These are phyloP conservation scores for Percina caprodes DNA, from an alignment of 2,113 vertebrate species.

Conservation along the genomic window DNA sequence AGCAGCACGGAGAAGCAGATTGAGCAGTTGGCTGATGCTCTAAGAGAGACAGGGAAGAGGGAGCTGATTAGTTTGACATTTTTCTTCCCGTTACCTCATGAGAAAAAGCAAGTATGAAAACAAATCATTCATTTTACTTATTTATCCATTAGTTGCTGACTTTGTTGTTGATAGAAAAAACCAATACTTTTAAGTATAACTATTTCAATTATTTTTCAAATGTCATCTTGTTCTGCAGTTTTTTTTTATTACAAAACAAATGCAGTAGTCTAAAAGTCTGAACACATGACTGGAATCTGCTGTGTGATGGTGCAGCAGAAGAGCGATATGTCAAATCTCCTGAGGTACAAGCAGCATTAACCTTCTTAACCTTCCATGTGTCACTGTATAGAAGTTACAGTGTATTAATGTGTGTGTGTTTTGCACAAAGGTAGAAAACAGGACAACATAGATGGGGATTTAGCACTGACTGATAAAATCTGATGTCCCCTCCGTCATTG, in stretches of 20 bases:
- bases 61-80: constrained; percentile 16
- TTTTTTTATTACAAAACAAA: background rate
- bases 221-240: constrained; percentile 1
- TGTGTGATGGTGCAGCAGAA: constrained; percentile 9
- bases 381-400: constrained; percentile 5
- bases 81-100: background rate
- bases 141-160: background rate
- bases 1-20: constrained; percentile 61
- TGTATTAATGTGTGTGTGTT: constrained; percentile 12
- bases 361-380: constrained; percentile 15
- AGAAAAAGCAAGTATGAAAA: constrained; percentile 6
- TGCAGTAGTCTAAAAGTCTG: background rate
- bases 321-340: constrained; percentile 42
- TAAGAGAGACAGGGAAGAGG: constrained; percentile 15
- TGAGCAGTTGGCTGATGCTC: constrained; percentile 52
- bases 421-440: constrained; percentile 30
- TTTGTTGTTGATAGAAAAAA: background rate
- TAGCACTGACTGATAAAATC: constrained; percentile 55
- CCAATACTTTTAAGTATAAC: background rate
- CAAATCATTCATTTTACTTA: background rate
- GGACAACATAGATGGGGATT: constrained; percentile 57
- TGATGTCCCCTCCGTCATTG: constrained; percentile 45
- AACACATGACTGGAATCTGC: constrained; percentile 14
- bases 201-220: background rate
- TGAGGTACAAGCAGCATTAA: constrained; percentile 35